Conservation (phyloP, 2,888 invertebrate species). For the Caenorhabditis becei region DNA sequence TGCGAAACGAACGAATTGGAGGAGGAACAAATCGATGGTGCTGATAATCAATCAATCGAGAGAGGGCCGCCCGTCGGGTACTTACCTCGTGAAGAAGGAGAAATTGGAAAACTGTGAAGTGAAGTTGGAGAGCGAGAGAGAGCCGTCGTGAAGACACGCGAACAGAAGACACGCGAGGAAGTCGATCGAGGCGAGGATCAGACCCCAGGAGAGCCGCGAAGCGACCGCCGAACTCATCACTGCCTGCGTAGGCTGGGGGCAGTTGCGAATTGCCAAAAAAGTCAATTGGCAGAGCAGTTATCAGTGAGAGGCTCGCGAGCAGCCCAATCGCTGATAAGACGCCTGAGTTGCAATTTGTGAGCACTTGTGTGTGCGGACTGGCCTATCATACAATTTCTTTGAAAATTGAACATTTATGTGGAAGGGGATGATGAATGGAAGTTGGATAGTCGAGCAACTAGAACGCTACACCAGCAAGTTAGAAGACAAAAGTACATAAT, state of each 20-base stretch:
- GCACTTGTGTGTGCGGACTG: neutral
- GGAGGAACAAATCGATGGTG: conserved; percentile 77
- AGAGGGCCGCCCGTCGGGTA: conserved; percentile 5
- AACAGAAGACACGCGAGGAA: conserved; percentile 64
- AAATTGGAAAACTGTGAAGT: conserved; percentile 70
- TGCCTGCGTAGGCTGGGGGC: neutral
- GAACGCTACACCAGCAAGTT: conserved; percentile 5
- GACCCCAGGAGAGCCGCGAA: conserved; percentile 65
- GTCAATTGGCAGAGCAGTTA: conserved; percentile 35
- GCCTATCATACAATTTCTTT: conserved; percentile 6
- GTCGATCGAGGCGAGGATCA: conserved; percentile 61
- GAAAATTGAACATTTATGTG: conserved; percentile 1
- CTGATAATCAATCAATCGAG: conserved; percentile 38
- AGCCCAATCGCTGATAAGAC: conserved; percentile 26
- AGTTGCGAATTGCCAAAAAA: conserved; percentile 27
- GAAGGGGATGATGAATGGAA: conserved; percentile 9
- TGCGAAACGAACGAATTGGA: conserved; percentile 70
- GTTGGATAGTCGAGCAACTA: neutral
- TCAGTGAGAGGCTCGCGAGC: conserved; percentile 23
- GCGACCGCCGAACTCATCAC: conserved; percentile 57
- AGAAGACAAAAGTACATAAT: conserved; percentile 14
- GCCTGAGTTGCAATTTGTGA: conserved; percentile 25
- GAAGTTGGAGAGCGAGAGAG: conserved; percentile 68
- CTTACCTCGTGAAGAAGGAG: conserved; percentile 70
- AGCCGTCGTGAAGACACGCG: conserved; percentile 69